Evolutionary conservation across 2,113 vertebrate genomes (phyloP).

Genomic region (Seriola quinqueradiata): DNA sequence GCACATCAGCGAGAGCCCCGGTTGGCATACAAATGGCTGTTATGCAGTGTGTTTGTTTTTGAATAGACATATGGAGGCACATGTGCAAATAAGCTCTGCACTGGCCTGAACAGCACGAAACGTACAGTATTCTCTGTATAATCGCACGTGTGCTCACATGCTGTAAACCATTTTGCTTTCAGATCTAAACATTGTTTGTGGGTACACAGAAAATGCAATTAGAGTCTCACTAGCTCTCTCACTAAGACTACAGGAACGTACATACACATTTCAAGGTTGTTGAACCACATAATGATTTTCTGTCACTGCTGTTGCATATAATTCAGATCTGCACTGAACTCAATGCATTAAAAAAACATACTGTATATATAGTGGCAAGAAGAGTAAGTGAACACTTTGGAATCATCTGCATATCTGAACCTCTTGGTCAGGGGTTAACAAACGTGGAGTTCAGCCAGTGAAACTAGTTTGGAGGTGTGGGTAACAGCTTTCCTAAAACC

Average conservation of each 20-base stretch:
- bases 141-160: conserved; percentile 8
- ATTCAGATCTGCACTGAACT: conserved; percentile 17
- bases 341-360: conserved; percentile 6
- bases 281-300: conserved; percentile 36
- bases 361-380: not conserved
- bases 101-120: not conserved
- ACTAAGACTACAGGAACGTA: not conserved
- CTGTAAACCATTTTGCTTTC: not conserved
- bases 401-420: not conserved
- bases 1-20: not conserved
- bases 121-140: not conserved
- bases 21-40: not conserved
- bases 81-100: conserved; percentile 21
- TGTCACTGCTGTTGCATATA: conserved; percentile 30
- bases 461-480: not conserved
- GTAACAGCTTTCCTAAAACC: too few species aligned
- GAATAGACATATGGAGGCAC: conserved; percentile 3
- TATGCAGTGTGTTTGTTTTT: conserved; percentile 10
- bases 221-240: not conserved
- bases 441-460: not conserved
- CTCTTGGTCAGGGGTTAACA: not conserved
- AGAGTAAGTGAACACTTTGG: too few species aligned
- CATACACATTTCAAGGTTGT: not conserved
- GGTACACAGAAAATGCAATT: not conserved
- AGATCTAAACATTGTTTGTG: conserved; percentile 3